Evolutionary conservation across 2,113 vertebrate species (phyloP).

Genomic region (Daboia siamensis): DNA sequence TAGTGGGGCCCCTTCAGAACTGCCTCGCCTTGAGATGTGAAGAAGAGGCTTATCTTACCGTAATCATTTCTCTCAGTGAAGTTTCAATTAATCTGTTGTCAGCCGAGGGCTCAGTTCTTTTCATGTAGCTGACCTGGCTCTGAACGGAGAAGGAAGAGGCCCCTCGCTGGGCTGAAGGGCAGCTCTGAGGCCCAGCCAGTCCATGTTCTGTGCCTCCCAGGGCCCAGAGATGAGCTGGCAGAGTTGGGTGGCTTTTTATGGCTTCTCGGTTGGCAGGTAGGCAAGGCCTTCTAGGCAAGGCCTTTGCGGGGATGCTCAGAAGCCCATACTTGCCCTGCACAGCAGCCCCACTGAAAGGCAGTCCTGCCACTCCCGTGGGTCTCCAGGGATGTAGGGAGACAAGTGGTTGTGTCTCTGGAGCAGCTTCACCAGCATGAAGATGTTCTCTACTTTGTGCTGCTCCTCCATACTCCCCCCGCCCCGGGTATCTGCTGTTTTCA

Average conservation of each 20-base stretch:
- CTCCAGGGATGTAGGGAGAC: background rate
- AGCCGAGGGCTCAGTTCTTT: background rate
- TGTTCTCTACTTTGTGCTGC: too few species aligned
- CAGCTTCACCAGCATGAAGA: too few species aligned
- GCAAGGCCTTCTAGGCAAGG: background rate
- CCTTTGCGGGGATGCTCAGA: background rate
- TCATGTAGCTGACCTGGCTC: too few species aligned
- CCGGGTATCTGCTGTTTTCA: background rate
- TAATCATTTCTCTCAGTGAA: conserved; percentile 55
- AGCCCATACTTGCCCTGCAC: background rate
- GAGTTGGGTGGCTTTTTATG: background rate
- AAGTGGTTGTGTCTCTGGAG: background rate
- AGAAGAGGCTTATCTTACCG: conserved; percentile 64
- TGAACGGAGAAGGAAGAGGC: background rate
- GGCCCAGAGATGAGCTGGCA: too few species aligned
- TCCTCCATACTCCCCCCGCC: too few species aligned
- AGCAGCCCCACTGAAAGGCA: background rate
- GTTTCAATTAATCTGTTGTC: conserved; percentile 47
- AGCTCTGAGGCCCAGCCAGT: background rate
- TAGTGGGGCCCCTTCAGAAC: conserved; percentile 63
- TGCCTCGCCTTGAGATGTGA: conserved; percentile 51
- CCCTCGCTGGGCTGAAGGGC: background rate
- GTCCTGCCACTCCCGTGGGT: rapidly evolving
- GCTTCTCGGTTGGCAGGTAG: background rate
- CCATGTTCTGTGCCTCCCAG: background rate